These are phyloP conservation scores for Lacanobia wlatinum DNA, from an alignment of 2,888 invertebrate genomes.

Conservation along the genomic window DNA sequence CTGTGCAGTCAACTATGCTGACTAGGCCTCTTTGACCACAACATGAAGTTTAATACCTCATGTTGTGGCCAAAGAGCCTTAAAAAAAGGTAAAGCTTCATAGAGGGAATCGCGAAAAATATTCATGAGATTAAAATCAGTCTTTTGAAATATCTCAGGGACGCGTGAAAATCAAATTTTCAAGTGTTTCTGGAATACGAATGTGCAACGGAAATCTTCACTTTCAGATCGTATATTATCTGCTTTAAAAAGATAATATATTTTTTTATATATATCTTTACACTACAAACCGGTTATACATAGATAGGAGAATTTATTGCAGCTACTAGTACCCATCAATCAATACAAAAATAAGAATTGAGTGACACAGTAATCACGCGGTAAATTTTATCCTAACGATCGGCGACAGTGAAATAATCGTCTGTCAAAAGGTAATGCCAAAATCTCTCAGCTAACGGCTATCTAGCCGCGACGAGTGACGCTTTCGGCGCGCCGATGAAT, in stretches of 20 bases:
- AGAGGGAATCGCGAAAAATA: no score
- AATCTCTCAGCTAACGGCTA: conserved; percentile 79
- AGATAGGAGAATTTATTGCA: conserved; percentile 16
- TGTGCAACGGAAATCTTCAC: background rate
- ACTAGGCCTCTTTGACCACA: no score
- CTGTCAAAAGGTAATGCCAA: conserved; percentile 89
- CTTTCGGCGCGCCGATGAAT: conserved; percentile 85
- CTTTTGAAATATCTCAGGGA: background rate
- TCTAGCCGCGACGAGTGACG: conserved; percentile 79
- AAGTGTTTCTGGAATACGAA: background rate
- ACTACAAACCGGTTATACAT: background rate
- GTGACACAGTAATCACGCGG: conserved; percentile 78
- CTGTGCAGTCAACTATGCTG: no score
- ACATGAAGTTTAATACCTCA: no score
- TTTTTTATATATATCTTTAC: background rate
- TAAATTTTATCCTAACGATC: conserved; percentile 86
- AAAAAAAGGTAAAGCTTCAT: no score
- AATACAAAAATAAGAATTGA: conserved; percentile 72
- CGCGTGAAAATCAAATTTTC: background rate
- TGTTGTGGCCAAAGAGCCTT: no score
- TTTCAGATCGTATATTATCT: background rate
- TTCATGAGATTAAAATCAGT: background rate
- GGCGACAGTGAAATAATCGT: conserved; percentile 87
- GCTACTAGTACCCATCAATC: conserved; percentile 67
- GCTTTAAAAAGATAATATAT: background rate